Conservation (phyloP, 2,113 vertebrate species). For the Leucosticte australis region DNA sequence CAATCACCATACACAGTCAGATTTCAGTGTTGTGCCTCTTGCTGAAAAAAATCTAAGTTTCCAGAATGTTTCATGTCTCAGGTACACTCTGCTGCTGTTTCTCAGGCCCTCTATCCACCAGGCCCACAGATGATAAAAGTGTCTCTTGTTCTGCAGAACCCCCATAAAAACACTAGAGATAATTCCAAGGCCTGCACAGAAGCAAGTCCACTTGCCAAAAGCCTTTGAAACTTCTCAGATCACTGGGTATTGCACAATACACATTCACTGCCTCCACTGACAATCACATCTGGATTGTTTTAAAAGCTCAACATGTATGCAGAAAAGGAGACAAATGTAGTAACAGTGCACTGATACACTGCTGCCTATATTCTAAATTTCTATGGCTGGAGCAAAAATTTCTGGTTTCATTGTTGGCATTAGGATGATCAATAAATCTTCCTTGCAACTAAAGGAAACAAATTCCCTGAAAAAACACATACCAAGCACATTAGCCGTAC, state of each 20-base stretch:
- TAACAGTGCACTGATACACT: background rate
- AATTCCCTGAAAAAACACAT: slow-evolving; percentile 45
- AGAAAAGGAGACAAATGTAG: background rate
- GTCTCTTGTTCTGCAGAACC: background rate
- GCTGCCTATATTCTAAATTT: background rate
- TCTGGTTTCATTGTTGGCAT: background rate
- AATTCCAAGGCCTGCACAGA: background rate
- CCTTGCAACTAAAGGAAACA: background rate
- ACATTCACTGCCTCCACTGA: background rate
- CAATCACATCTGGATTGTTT: background rate
- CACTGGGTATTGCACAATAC: background rate
- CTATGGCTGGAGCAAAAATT: background rate
- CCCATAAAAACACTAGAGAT: background rate
- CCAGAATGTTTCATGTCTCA: background rate
- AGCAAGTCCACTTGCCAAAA: background rate
- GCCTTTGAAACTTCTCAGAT: background rate
- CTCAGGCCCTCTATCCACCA: background rate
- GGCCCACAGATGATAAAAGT: background rate
- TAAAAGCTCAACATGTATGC: background rate
- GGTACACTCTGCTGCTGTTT: background rate
- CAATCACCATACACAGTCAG: background rate
- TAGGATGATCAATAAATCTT: background rate
- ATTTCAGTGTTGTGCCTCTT: background rate
- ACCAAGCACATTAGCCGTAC: slow-evolving; percentile 92
- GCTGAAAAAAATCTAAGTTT: background rate